Evolutionary conservation across 2,113 vertebrate species (phyloP).

Genomic region (Tragulus kanchil): DNA sequence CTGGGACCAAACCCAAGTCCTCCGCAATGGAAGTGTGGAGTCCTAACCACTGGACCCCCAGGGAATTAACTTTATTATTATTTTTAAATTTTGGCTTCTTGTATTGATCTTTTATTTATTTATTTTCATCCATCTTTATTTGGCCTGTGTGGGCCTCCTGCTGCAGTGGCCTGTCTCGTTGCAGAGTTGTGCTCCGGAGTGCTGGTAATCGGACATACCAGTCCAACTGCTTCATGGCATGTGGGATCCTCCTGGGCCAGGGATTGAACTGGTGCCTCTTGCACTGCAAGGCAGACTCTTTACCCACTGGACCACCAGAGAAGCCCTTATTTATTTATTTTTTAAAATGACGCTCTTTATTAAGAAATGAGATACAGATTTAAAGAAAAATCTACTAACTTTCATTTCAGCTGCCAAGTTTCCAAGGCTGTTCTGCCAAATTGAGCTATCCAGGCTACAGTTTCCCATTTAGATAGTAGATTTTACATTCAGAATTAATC

Average conservation of each 20-base stretch:
- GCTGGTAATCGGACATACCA: no score
- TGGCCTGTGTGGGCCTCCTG: no score
- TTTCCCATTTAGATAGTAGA: conserved; percentile 45
- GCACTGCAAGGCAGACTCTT: no score
- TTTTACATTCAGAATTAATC: conserved; percentile 50
- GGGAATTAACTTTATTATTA: background rate
- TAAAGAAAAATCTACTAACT: background rate
- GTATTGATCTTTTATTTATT: no score
- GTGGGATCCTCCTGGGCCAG: no score
- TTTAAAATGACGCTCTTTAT: background rate
- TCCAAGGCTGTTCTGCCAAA: background rate
- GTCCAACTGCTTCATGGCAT: no score
- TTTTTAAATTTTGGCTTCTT: no score
- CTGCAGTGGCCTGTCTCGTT: no score
- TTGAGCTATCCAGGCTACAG: background rate
- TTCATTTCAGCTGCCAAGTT: conserved; percentile 13
- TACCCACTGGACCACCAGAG: background rate
- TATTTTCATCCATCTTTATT: no score
- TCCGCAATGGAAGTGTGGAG: background rate
- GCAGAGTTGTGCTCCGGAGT: no score
- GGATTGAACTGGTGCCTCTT: no score
- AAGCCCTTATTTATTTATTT: background rate
- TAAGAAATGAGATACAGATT: background rate
- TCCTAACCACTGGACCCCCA: background rate
- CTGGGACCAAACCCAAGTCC: background rate